Evolutionary conservation across 2,797 vertebrate genomes (phyloP), one percentile per base, ranked within the genome.

Genomic region (Hoplostethus atlanticus): DNA sequence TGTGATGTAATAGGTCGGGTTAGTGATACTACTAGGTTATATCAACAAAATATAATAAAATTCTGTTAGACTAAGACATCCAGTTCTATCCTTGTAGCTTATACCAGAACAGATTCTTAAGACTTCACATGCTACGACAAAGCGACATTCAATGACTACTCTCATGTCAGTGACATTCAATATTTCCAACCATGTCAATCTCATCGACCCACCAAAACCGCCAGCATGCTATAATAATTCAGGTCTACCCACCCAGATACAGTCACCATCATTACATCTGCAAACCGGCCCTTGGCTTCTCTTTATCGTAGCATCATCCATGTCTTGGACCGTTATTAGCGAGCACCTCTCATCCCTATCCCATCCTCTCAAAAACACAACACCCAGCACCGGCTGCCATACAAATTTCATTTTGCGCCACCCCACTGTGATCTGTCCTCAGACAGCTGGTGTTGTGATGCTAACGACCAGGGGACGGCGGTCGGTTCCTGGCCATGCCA

Each of bases 371-470:
- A 25, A 77, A 40, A 68, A 84, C 56, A 54, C 63, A 71, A 61
- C 28, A 79, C 71, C 57, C 54, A 34, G 62, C 5, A 4, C 70
- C 59, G 72, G 61, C 78, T 54, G 78, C 59, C 71, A 61, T 71
- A 70, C 71, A 77, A 68, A 79, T 85, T 87, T 90, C 50, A 91
- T 92, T 89, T 81, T 17, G 74, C 42, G 75, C 64, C 51, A 25
- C 84, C 88, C 90, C 57, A 63, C 80, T 76, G 89, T 67, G 79
- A 58, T 71, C 68, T 55, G 67, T 85, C 81, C 80, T 84, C 79
- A 73, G 88, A 93, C 93, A 91, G 90, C 88, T 92, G 91, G 89
- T 90, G 84, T 81, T 83, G 81, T 82, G 83, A 52, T 71, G 77
- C 65, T 72, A 66, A 81, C 79, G 71, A 87, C 81, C 80, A 70